Evolutionary conservation across 2,888 invertebrate species (phyloP).

Genomic region (Incurvaria masculella): DNA sequence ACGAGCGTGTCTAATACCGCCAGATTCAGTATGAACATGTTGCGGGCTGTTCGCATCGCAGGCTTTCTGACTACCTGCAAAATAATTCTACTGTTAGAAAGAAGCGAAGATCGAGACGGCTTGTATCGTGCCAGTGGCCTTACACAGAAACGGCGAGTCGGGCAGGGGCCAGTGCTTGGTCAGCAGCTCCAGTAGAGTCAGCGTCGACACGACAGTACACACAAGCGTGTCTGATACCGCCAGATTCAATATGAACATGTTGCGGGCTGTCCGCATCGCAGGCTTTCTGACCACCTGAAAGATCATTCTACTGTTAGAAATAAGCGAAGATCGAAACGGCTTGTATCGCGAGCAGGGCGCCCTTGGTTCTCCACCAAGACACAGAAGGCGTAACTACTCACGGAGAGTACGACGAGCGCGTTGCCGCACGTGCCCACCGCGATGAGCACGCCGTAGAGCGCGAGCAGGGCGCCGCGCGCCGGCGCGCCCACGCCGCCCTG

Average conservation of each 20-base stretch:
- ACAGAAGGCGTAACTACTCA: no score
- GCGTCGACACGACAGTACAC: constrained; percentile 86
- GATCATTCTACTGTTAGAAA: no score
- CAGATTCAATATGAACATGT: constrained; percentile 90
- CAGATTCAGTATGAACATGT: constrained; percentile 90
- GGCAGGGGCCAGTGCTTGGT: constrained; percentile 87
- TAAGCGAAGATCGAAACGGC: no score
- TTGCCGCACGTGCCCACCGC: constrained; percentile 83
- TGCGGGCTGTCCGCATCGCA: constrained; percentile 87
- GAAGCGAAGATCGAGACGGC: constrained; percentile 92
- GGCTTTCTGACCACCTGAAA: constrained; percentile 75
- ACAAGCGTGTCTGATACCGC: constrained; percentile 82
- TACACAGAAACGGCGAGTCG: constrained; percentile 73
- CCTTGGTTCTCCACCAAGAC: no score
- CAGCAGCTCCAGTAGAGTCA: constrained; percentile 83
- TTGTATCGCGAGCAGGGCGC: no score
- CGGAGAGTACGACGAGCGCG: constrained; percentile 74
- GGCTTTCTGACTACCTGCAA: constrained; percentile 75
- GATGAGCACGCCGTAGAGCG: constrained; percentile 72
- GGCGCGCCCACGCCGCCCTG: constrained; percentile 64
- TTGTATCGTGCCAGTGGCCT: constrained; percentile 81
- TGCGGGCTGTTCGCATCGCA: constrained; percentile 87
- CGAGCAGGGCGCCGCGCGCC: constrained; percentile 63
- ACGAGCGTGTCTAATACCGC: constrained; percentile 82
- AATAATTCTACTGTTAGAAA: no score